A percentile compares a stretch with the other conserved stretches of the same genome.
These are phyloP conservation scores for Silurus aristotelis DNA, from an alignment of 2,797 vertebrate species.

Conservation along the genomic window DNA sequence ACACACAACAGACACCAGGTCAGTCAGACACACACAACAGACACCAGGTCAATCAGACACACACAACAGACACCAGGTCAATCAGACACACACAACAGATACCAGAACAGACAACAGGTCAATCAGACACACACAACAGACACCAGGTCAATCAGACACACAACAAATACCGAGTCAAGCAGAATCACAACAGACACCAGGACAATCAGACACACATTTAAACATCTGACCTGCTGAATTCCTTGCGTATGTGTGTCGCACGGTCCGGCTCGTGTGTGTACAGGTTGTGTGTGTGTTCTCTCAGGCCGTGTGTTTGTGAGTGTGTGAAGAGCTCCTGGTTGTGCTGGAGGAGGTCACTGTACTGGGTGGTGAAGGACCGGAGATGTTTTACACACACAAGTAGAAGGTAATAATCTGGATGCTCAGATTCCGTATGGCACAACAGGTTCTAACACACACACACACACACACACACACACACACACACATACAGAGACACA, in stretches of 20 bases:
- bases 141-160: neutral
- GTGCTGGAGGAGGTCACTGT: slow-evolving; percentile 90
- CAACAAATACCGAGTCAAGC: neutral
- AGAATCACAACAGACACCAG: no score
- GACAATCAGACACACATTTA: neutral
- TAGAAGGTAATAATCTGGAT: slow-evolving; percentile 94
- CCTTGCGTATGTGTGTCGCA: slow-evolving; percentile 87
- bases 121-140: slow-evolving; percentile 23
- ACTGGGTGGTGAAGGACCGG: slow-evolving; percentile 87
- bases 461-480: slow-evolving; percentile 46
- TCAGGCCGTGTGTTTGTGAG: slow-evolving; percentile 79
- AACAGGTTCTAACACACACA: slow-evolving; percentile 79
- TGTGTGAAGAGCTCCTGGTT: slow-evolving; percentile 92
- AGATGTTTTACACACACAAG: slow-evolving; percentile 93
- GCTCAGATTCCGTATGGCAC: slow-evolving; percentile 89
- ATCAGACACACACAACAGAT: neutral
- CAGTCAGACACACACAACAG: neutral
- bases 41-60: neutral
- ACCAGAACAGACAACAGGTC: neutral
- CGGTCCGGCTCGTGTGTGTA: slow-evolving; percentile 89
- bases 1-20: slow-evolving; percentile 22
- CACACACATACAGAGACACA: slow-evolving; percentile 27
- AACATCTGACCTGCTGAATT: slow-evolving; percentile 85
- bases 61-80: neutral
- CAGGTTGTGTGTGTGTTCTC: slow-evolving; percentile 68